phyloP scores from a whole-genome alignment of 2,113 vertebrate genomes.

The Rattus rattus region DNA sequence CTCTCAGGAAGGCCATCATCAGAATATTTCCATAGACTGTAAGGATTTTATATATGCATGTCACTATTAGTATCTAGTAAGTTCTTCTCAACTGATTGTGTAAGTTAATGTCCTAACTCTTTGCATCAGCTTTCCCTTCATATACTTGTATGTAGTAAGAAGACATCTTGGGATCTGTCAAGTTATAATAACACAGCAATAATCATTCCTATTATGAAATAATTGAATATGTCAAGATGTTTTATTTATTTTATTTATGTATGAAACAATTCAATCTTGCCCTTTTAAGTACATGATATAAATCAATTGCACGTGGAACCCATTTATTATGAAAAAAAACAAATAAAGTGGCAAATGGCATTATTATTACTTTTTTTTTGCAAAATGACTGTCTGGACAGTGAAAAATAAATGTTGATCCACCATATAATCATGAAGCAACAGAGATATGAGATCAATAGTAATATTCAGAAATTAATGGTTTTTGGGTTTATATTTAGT shows the following conservation, averaged over 20 bases:
- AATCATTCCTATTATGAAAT: not conserved
- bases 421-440: not conserved
- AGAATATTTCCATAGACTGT: not conserved
- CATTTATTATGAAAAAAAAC: not conserved
- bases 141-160: not conserved
- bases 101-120: not conserved
- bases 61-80: not conserved
- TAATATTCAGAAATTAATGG: not conserved
- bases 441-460: not conserved
- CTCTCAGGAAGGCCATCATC: not conserved
- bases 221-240: not conserved
- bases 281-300: not conserved
- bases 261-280: not conserved
- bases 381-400: not conserved
- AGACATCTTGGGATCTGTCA: not conserved
- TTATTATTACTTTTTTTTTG: not conserved
- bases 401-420: not conserved
- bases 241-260: not conserved
- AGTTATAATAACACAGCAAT: not conserved
- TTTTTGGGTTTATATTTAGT: not conserved
- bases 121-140: not conserved
- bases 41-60: not conserved
- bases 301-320: not conserved
- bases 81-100: not conserved
- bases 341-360: not conserved